phyloP scores from a whole-genome alignment of 2,113 vertebrate genomes.

The Saguinus imperator region DNA sequence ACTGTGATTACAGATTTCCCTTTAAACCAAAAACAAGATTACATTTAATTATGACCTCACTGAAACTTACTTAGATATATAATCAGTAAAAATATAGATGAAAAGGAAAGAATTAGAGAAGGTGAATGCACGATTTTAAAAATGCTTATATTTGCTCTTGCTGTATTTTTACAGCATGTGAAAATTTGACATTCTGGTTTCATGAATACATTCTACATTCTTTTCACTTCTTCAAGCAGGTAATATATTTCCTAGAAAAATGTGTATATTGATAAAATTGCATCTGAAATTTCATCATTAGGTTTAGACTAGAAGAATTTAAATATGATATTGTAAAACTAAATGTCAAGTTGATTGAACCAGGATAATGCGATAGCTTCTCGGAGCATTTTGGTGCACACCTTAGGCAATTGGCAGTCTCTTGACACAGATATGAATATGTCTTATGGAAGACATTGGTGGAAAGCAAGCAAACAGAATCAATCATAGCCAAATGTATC shows the following conservation, averaged over 20 bases:
- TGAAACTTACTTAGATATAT: background rate
- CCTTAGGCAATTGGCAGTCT: background rate
- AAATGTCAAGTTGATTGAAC: background rate
- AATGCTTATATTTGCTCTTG: background rate
- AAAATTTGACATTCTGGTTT: slow-evolving; percentile 32
- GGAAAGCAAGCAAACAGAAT: background rate
- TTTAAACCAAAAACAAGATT: background rate
- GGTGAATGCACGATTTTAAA: background rate
- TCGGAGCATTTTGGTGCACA: background rate
- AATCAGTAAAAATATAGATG: background rate
- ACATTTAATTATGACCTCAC: background rate
- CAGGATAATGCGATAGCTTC: background rate
- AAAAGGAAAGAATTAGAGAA: background rate
- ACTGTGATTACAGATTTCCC: background rate
- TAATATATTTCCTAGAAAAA: background rate
- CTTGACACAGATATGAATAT: background rate
- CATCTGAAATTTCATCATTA: background rate
- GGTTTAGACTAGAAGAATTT: background rate
- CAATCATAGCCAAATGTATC: background rate
- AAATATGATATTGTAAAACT: background rate
- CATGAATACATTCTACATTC: background rate
- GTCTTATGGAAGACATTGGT: background rate
- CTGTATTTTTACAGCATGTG: background rate
- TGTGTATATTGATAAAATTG: background rate
- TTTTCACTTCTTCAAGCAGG: background rate